Conservation (phyloP, 2,113 vertebrate genomes). For the Bambusicola thoracicus region DNA sequence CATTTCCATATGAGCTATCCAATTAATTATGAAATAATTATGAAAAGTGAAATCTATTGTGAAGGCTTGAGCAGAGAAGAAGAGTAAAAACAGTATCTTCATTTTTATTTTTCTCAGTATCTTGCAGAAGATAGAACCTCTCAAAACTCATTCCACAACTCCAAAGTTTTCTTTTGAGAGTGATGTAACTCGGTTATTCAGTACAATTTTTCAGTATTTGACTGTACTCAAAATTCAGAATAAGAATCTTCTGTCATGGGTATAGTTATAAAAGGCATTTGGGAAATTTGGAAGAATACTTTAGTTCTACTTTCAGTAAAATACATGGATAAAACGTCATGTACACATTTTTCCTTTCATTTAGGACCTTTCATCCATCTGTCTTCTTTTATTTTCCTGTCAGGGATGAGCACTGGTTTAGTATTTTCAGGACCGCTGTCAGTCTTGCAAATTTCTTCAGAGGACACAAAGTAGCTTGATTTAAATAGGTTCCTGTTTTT, state of each 20-base stretch:
- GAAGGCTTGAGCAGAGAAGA: not conserved
- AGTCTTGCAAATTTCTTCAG: not conserved
- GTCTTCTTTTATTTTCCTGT: not conserved
- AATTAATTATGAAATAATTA: not conserved
- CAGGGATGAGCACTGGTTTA: not conserved
- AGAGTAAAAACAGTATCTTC: not conserved
- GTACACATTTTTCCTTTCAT: not conserved
- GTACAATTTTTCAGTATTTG: not conserved
- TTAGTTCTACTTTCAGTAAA: not conserved
- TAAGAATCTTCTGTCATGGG: not conserved
- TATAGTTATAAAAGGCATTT: not conserved
- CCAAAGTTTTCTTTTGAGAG: not conserved
- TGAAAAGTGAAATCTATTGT: not conserved
- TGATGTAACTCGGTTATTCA: not conserved
- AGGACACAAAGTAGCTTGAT: not conserved
- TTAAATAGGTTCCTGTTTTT: not conserved
- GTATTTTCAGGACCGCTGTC: not conserved
- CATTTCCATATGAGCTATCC: not conserved
- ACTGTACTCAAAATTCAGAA: not conserved
- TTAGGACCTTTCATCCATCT: not conserved
- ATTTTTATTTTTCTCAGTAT: not conserved
- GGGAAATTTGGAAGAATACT: not conserved
- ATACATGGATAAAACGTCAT: not conserved
- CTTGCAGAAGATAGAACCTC: not conserved
- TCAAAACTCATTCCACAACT: not conserved